Evolutionary conservation across 2,113 vertebrate species (phyloP), one percentile per base, ranked within the genome.

Genomic region (Malurus elegans): DNA sequence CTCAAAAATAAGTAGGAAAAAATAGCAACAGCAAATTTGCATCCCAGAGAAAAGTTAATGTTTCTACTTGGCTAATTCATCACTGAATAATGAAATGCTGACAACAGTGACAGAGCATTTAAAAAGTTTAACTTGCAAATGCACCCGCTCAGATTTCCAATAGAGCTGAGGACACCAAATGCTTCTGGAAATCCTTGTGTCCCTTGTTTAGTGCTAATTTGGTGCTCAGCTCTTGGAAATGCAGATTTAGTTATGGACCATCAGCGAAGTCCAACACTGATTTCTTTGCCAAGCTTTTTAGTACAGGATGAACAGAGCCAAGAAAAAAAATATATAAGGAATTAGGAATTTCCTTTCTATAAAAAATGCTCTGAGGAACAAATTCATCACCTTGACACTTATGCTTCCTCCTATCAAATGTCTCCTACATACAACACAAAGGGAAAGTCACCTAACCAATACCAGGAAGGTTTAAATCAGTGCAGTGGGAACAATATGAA

Each of bases 1-100:
- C 44, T 83, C 51, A 90, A 94, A 93, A 95, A 88, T 50, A 92
- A 85, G 45, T 40, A 53, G 34, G 64, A 90, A 88, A 96, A 93
- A 94, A 90, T 54, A 95, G 67, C 54, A 90, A 70, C 64, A 70
- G 38, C 18, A 70, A 54, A 90, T 92, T 51, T 93, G 79, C 82
- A 95, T 84, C 11, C 72, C 72, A 79, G 69, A 76, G 47, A 80
- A 83, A 95, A 94, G 58, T 45, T 86, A 66, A 71, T 62, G 18
- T 93, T 92, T 81, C 72, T 56, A 19, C 60, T 84, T 60, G 60
- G 72, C 50, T 86, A 93, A 90, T 82, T 93, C 79, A 53, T 65
- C 50, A 61, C 71, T 70, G 64, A 86, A 67, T 70, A 92, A 10
- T 56, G 82, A 93, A 88, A 90, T 38, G 57, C 66, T 79, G 79